Percentiles rank a stretch among this genome's conserved stretches.
Evolutionary conservation across 2,888 invertebrate genomes (phyloP).

Genomic region (Lamellibrachia satsuma): DNA sequence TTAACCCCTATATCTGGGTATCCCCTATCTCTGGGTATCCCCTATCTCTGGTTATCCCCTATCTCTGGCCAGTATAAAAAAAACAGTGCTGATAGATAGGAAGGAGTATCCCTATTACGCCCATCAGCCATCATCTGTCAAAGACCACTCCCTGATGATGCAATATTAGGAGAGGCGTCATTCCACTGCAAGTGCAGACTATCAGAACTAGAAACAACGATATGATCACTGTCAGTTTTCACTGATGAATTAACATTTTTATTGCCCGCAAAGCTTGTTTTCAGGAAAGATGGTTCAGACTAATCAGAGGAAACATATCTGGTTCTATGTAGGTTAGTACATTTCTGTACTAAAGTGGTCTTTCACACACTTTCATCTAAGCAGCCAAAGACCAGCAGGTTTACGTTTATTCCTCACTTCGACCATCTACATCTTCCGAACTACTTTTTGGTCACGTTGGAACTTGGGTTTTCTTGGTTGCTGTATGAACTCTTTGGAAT

Average conservation of each 20-base stretch:
- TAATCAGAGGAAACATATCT: background rate
- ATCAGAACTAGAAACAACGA: constrained; percentile 12
- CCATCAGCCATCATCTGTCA: background rate
- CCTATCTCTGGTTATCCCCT: background rate
- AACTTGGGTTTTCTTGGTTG: too few species aligned
- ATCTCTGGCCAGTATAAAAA: background rate
- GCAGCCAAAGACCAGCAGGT: too few species aligned
- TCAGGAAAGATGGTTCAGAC: background rate
- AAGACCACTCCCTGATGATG: background rate
- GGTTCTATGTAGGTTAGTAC: background rate
- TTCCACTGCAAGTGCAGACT: background rate
- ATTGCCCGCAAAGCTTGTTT: background rate
- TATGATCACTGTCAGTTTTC: constrained; percentile 6
- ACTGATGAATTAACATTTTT: background rate
- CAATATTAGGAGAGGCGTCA: background rate
- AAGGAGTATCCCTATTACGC: background rate
- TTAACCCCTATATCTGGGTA: too few species aligned
- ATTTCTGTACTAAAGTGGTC: too few species aligned
- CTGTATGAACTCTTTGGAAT: too few species aligned
- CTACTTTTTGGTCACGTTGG: too few species aligned
- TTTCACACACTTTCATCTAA: too few species aligned
- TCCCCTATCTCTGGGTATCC: too few species aligned
- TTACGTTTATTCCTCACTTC: too few species aligned
- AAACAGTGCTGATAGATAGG: background rate
- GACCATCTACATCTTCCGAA: too few species aligned